Conservation (phyloP, 2,113 vertebrate genomes). For the Tetraodon nigroviridis region DNA sequence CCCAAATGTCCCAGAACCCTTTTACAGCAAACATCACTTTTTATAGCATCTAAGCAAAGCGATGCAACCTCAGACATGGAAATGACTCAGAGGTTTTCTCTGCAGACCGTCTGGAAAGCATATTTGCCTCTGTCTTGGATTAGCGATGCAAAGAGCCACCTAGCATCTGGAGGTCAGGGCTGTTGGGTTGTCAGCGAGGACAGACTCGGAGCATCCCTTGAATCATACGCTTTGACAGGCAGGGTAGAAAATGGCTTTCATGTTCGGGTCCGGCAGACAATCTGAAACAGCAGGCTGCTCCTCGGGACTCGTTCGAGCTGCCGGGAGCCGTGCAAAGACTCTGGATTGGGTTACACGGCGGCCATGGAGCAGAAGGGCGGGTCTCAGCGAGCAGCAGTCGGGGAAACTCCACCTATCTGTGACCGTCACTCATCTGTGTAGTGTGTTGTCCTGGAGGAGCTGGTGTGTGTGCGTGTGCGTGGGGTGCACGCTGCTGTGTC, state of each 20-base stretch:
- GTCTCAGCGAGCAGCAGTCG: not conserved
- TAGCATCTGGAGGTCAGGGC: slow-evolving; percentile 65
- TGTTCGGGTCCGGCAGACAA: slow-evolving; percentile 56
- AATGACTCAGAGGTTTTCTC: slow-evolving; percentile 26
- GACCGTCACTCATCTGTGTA: not conserved
- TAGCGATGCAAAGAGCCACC: slow-evolving; percentile 59
- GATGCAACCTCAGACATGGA: slow-evolving; percentile 49
- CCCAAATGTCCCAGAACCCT: slow-evolving; percentile 43
- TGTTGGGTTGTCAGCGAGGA: slow-evolving; percentile 49
- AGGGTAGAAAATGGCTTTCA: slow-evolving; percentile 63
- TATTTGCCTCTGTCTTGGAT: slow-evolving; percentile 61
- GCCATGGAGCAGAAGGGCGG: slow-evolving; percentile 7
- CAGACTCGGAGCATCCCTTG: slow-evolving; percentile 45
- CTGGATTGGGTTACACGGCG: slow-evolving; percentile 61
- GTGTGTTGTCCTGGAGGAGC: not conserved
- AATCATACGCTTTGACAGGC: slow-evolving; percentile 64
- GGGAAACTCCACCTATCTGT: slow-evolving; percentile 10
- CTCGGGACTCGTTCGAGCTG: slow-evolving; percentile 35
- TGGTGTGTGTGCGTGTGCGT: not conserved
- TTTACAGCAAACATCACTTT: slow-evolving; percentile 38
- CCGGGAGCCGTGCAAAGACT: slow-evolving; percentile 36
- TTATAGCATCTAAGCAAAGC: slow-evolving; percentile 43
- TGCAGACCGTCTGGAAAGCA: slow-evolving; percentile 54
- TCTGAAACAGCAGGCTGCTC: slow-evolving; percentile 50
- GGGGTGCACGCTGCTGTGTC: not conserved